Base-by-base conservation (phyloP, 2,888 invertebrate genomes). In the Dynastes tityus region DNA sequence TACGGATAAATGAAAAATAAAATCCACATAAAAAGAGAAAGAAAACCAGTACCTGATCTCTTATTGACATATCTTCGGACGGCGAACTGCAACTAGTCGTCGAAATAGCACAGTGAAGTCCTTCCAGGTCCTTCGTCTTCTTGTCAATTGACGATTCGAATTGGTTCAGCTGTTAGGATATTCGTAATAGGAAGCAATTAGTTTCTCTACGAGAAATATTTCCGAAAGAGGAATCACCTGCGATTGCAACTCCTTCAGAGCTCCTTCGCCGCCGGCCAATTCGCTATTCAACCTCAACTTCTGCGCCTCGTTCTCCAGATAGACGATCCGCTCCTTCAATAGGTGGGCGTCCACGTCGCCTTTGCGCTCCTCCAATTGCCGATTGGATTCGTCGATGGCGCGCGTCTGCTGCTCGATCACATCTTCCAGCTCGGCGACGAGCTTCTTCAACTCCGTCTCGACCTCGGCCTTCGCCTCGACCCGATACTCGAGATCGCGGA, bases 1-100 rank as follows among this genome's bases (percentile, higher is more conserved):
- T 32, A 22, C 32, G 49, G 58, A 27, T n/a, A 58, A 16, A n/a
- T 13, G n/a, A 2, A n/a, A 16, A 45, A 61, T 1, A 4, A 51
- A 51, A 51, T 13, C 9, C 51, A n/a, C 51, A 45, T 11, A 45
- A 11, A 11, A 45, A 45, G 45, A 45, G 45, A 45, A 45, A 45
- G 8, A 45, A 45, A 45, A 8, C 8, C 8, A 2, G 2, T 45
- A 88, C 87, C 83, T 92, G 90, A 80, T 92, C 92, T 75, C 91
- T 88, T 32, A 93, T 90, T 0, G 96, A 96, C 53, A 96, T 93
- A 86, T 96, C 96, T 89, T 96, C 96, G 80, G 95, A 95, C 67
- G 94, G 95, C 81, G 95, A 95, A 85, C 94, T 94, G 85, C 94
- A 91, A 83, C 93, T 91, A 64, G 93, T 90, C 64, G 92, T 90